Conservation (phyloP, 2,888 invertebrate species). For the Dorcus parallelipipedus region DNA sequence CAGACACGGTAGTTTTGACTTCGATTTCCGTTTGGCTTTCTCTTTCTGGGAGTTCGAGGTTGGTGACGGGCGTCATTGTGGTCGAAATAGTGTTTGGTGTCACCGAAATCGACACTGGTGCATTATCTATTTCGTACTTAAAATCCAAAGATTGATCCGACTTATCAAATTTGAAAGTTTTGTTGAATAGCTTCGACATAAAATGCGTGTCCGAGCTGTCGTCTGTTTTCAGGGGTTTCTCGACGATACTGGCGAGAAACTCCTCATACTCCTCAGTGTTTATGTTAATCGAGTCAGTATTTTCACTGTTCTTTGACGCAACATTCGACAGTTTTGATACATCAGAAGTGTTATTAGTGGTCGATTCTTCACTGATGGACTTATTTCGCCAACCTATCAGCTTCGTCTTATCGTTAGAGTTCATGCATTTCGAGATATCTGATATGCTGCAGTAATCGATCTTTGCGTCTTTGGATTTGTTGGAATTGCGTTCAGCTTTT, state of each 20-base stretch:
- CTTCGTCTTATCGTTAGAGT: background rate
- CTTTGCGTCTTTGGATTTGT: no score
- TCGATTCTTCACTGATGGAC: constrained; percentile 7
- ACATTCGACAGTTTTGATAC: constrained; percentile 2
- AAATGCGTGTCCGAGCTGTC: background rate
- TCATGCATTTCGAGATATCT: no score
- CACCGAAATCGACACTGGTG: background rate
- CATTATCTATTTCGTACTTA: background rate
- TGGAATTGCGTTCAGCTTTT: no score
- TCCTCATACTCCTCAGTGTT: constrained; percentile 12
- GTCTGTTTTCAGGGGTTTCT: background rate
- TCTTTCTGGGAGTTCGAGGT: background rate
- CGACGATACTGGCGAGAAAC: constrained; percentile 8
- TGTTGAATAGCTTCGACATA: background rate
- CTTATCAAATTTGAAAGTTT: background rate
- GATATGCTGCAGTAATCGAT: no score
- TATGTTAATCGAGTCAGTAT: constrained; percentile 8
- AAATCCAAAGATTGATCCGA: background rate
- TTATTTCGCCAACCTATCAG: constrained; percentile 13
- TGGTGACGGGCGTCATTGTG: background rate
- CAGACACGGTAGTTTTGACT: background rate
- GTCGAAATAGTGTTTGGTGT: background rate
- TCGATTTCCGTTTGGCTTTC: background rate
- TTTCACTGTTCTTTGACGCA: constrained; percentile 6
- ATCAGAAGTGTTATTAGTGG: constrained; percentile 4